Percentiles rank a stretch among this genome's conserved stretches.
phyloP scores from a whole-genome alignment of 1,140 invertebrate genomes.

The Aethina tumida region DNA sequence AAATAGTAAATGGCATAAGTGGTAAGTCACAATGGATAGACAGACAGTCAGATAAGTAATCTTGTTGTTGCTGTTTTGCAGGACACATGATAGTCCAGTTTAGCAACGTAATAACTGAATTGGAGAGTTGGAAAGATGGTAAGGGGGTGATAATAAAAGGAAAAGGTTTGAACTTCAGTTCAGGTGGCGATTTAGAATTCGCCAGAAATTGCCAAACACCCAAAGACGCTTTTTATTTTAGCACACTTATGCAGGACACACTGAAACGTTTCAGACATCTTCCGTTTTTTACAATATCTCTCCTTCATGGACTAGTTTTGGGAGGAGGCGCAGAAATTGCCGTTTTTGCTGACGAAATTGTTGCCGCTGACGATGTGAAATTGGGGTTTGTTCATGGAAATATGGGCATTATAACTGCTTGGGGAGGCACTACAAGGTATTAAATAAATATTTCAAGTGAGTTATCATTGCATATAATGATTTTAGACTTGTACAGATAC shows the following conservation, averaged over 20 bases:
- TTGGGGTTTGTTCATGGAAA: slow-evolving; percentile 48
- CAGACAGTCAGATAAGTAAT: no score
- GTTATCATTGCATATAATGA: no score
- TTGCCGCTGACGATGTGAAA: slow-evolving; percentile 37
- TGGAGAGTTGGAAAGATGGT: slow-evolving; percentile 43
- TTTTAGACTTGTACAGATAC: no score
- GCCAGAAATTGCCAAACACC: slow-evolving; percentile 34
- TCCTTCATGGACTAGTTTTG: slow-evolving; percentile 44
- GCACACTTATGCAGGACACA: slow-evolving; percentile 42
- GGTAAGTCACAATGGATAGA: no score
- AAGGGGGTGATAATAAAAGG: slow-evolving; percentile 47
- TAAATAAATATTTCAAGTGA: no score
- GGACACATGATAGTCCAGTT: slow-evolving; percentile 54
- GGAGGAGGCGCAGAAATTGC: slow-evolving; percentile 53
- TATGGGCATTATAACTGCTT: slow-evolving; percentile 49
- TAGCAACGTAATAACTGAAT: slow-evolving; percentile 33
- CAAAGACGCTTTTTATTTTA: slow-evolving; percentile 39
- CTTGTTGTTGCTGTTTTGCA: slow-evolving; percentile 25
- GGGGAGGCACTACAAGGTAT: slow-evolving; percentile 38
- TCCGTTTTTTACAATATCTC: slow-evolving; percentile 43
- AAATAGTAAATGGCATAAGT: no score
- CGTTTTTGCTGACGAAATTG: slow-evolving; percentile 45
- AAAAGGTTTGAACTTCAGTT: slow-evolving; percentile 43
- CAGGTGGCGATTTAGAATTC: slow-evolving; percentile 47
- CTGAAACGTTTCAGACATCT: slow-evolving; percentile 39